A percentile compares a stretch with the other conserved stretches of the same genome.
These are phyloP conservation scores for Pristionchus japonicus DNA, from an alignment of 2,888 invertebrate species.

Conservation along the genomic window DNA sequence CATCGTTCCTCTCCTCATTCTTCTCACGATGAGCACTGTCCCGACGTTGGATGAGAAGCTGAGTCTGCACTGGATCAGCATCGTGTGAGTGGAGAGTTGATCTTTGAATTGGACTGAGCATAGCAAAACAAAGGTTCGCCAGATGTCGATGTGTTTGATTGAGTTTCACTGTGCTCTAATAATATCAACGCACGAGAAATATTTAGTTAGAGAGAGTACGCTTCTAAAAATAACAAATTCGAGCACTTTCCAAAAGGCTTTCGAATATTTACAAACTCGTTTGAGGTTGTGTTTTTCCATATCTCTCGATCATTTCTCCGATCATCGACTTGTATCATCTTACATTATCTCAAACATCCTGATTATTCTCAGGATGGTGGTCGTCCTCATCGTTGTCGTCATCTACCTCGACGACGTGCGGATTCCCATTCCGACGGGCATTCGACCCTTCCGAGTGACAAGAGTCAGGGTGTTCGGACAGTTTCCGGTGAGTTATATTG, in stretches of 20 bases:
- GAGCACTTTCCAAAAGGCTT: too few relatives aligned
- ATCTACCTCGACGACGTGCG: slow-evolving; percentile 64
- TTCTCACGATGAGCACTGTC: slow-evolving; percentile 65
- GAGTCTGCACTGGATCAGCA: slow-evolving; percentile 67
- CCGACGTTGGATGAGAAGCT: slow-evolving; percentile 68
- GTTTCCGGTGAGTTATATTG: slow-evolving; percentile 64
- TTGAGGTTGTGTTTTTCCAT: not conserved
- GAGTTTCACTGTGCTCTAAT: not conserved
- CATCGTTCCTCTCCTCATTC: slow-evolving; percentile 68
- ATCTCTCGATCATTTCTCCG: slow-evolving; percentile 46
- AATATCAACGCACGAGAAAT: not conserved
- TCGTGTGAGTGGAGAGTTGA: slow-evolving; percentile 61
- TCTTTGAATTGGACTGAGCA: not conserved
- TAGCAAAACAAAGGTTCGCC: too few relatives aligned
- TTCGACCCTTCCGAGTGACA: slow-evolving; percentile 51
- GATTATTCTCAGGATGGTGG: slow-evolving; percentile 65
- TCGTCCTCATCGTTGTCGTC: slow-evolving; percentile 62
- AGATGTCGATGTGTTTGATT: not conserved
- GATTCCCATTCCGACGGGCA: slow-evolving; percentile 63
- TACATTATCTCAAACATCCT: too few relatives aligned
- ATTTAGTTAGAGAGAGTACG: too few relatives aligned
- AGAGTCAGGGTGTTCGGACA: slow-evolving; percentile 65
- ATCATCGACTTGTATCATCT: too few relatives aligned
- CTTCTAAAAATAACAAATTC: too few relatives aligned
- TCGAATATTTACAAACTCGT: too few relatives aligned